Evolutionary conservation across 1,140 invertebrate genomes (phyloP).

Genomic region (Trichonephila clavata): DNA sequence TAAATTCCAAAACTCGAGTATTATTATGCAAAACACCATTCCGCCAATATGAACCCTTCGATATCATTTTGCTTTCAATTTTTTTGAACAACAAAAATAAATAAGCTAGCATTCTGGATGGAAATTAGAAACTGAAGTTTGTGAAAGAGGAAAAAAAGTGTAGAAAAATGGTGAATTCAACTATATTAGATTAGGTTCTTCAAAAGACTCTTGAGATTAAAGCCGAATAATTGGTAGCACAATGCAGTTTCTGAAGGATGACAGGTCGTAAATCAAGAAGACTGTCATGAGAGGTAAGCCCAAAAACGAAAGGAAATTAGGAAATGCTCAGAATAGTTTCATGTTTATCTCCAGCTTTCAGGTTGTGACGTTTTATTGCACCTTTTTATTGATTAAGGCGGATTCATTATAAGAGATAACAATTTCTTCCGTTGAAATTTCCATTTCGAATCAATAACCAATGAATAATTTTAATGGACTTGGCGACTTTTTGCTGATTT

Average conservation of each 20-base stretch:
- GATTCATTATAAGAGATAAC: not conserved
- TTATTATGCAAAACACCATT: not conserved
- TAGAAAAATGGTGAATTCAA: not conserved
- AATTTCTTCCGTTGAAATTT: not conserved
- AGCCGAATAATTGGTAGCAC: not conserved
- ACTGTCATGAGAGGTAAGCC: slow-evolving; percentile 18
- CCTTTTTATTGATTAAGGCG: not conserved
- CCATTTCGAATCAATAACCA: too few species aligned
- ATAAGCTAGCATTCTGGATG: not conserved
- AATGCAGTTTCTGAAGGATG: not conserved
- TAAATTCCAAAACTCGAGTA: not conserved
- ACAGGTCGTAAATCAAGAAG: slow-evolving; percentile 18
- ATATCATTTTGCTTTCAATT: not conserved
- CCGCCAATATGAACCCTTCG: not conserved
- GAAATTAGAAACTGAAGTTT: not conserved
- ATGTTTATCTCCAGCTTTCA: slow-evolving; percentile 18
- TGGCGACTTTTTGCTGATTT: too few species aligned
- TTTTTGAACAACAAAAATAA: not conserved
- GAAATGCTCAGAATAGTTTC: slow-evolving; percentile 23
- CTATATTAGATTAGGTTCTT: slow-evolving; percentile 21
- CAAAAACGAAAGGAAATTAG: slow-evolving; percentile 25
- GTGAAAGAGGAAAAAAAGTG: not conserved
- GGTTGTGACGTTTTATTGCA: not conserved
- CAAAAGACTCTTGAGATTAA: slow-evolving; percentile 22
- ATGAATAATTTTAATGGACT: too few species aligned